phyloP scores from a whole-genome alignment of 1,140 invertebrate genomes.

The Caenorhabditis remanei region DNA sequence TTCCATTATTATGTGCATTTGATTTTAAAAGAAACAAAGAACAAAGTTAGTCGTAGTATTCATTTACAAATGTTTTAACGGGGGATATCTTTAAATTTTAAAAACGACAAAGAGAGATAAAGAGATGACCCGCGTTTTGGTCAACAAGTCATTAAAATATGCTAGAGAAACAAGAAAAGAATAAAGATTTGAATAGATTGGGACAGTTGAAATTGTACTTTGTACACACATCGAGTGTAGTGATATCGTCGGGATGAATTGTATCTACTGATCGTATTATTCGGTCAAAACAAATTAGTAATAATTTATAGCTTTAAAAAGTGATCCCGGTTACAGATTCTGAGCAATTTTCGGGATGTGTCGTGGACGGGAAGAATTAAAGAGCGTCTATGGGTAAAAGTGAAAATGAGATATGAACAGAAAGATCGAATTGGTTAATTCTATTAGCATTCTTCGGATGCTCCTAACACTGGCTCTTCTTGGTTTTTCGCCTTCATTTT shows the following conservation, averaged over 20 bases:
- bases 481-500: conserved; percentile 24
- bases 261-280: not conserved
- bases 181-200: conserved; percentile 5
- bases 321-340: not conserved
- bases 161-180: not conserved
- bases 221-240: not conserved
- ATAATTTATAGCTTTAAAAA: not conserved
- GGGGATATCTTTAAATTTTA: not conserved
- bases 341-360: conserved; percentile 39
- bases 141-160: conserved; percentile 30
- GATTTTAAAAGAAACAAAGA: not conserved
- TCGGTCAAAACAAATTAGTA: conserved; percentile 16
- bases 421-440: not conserved
- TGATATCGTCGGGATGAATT: conserved; percentile 4
- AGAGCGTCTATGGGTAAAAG: not conserved
- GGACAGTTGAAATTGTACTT: not conserved
- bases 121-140: conserved; percentile 42
- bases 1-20: conserved; percentile 2
- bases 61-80: conserved; percentile 27
- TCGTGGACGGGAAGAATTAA: not conserved
- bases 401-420: not conserved
- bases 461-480: conserved; percentile 32
- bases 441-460: conserved; percentile 36
- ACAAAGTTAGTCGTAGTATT: not conserved
- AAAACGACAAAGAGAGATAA: not conserved